Conservation (phyloP, 1,140 invertebrate species). For the Cataglyphis hispanica region DNA sequence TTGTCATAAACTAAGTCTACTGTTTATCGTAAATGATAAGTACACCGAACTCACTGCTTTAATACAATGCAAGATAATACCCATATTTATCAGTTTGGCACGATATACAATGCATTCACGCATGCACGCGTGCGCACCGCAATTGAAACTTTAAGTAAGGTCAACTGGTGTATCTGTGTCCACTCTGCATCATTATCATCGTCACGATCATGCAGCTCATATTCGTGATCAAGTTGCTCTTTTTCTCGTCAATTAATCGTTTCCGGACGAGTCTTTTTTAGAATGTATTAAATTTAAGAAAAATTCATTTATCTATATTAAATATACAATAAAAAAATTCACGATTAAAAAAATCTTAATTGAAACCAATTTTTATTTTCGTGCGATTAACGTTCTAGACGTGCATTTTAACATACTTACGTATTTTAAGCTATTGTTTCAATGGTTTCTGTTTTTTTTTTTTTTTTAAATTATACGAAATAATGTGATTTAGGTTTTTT, state of each 20-base stretch:
- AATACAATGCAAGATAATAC: too few species aligned
- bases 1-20: neutral
- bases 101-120: constrained; percentile 4
- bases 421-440: neutral
- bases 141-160: constrained; percentile 79
- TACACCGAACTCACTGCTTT: constrained; percentile 51
- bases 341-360: neutral
- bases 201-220: neutral
- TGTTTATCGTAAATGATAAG: constrained; percentile 39
- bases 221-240: neutral
- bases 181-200: constrained; percentile 7
- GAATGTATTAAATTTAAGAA: neutral
- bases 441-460: neutral
- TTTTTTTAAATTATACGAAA: neutral
- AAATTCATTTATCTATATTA: neutral
- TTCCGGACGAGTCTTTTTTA: neutral
- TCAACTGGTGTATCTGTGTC: constrained; percentile 75
- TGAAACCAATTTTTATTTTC: neutral
- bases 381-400: neutral
- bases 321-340: neutral
- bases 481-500: neutral
- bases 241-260: neutral
- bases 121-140: constrained; percentile 29
- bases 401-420: neutral
- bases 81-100: constrained; percentile 28